Percentiles rank a stretch among this genome's conserved stretches.
Conservation (phyloP, 2,797 vertebrate genomes). For the Pachyuromys duprasi region DNA sequence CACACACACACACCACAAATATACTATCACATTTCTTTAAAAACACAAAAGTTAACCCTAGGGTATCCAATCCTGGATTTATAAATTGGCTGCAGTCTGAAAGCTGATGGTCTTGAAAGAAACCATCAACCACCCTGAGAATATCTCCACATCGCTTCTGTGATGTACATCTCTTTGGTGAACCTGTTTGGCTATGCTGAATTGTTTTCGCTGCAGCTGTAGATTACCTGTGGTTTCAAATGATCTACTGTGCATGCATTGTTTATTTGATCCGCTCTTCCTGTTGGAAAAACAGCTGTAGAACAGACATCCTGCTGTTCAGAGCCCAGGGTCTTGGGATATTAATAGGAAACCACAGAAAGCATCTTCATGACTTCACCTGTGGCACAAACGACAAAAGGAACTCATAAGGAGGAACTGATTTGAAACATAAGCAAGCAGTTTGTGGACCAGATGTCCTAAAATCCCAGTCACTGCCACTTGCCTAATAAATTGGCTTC, state of each 20-base stretch:
- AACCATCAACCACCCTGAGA: background rate
- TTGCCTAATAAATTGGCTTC: conserved; percentile 63
- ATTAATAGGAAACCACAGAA: conserved; percentile 80
- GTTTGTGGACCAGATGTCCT: conserved; percentile 73
- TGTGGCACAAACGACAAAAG: conserved; percentile 71
- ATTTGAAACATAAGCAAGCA: conserved; percentile 76
- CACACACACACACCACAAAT: background rate
- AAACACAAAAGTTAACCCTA: background rate
- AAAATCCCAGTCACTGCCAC: conserved; percentile 65
- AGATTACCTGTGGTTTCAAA: conserved; percentile 77
- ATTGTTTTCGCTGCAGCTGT: conserved; percentile 71
- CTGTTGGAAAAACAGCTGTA: conserved; percentile 80
- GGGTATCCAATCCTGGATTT: background rate
- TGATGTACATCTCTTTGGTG: background rate
- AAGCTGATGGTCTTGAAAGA: conserved; percentile 51
- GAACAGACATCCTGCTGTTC: conserved; percentile 80
- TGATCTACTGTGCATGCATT: conserved; percentile 74
- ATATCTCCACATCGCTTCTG: conserved; percentile 49
- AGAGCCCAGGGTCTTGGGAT: conserved; percentile 50
- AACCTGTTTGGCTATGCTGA: conserved; percentile 4
- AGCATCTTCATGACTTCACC: conserved; percentile 80
- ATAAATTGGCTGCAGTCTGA: background rate
- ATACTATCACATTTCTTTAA: background rate
- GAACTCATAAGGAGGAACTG: conserved; percentile 65
- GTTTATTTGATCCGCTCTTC: conserved; percentile 78